Evolutionary conservation across 2,888 invertebrate genomes (phyloP), one percentile per base, ranked within the genome.

Genomic region (Bhutanitis thaidina): DNA sequence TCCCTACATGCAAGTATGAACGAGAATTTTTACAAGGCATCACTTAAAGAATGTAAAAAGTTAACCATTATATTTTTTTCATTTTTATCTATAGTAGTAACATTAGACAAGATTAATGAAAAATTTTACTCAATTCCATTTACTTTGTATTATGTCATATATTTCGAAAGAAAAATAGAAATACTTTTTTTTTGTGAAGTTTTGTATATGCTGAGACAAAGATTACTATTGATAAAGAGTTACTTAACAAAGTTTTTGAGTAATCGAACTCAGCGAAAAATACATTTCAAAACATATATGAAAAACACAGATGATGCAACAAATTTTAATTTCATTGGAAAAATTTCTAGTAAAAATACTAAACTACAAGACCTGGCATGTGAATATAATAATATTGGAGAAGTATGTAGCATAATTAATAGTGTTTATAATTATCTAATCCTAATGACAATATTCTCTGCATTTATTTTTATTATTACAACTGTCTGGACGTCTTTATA

Each of bases 401-500:
- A 67, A 13, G 62, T 65, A 37, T 71, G 70, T 54, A 52, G 27
- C 7, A 53, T 70, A 43, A 61, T 80, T 35, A 81, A 80, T 43
- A 55, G 65, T 20, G 57, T 74, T 9, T 80, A 70, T 50, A 79
- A 80, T 54, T 76, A 72, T 30, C 74, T 77, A 57, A 73, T 79
- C 12, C 37, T 36, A 32, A 8, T 45, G 8, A 48, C 14, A 8
- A 9, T 49, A 1, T 25, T 77, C 1, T 70, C 74, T 14, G 74
- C 76, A 0, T 82, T 80, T 52, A 56, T 61, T 0, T 76, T 64
- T 44, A 72, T 78, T 8, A 63, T 80, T 1, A 65, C 75, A 1
- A 69, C 75, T 1, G 74, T 82, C 47, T 80, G 77, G 74, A 65
- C 67, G 0, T 67, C 75, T 0, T 53, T 82, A 1, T 75, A 70